Percentiles rank a stretch among this genome's conserved stretches.
Conservation (phyloP, 1,140 invertebrate species). For the Zaprionus africanus region DNA sequence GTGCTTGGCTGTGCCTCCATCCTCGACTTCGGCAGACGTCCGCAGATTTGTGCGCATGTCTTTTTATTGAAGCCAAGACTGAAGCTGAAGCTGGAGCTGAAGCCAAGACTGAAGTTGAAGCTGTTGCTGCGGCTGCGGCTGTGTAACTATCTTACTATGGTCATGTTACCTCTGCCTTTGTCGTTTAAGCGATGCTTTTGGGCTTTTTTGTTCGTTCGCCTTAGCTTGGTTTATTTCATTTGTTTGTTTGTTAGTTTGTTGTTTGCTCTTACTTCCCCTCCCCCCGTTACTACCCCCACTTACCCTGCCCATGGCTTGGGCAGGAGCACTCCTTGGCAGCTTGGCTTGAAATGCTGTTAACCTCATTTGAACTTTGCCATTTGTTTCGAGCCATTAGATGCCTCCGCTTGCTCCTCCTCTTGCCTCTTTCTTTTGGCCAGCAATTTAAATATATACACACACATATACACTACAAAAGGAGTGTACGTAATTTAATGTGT, state of each 20-base stretch:
- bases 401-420: slow-evolving; percentile 24
- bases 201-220: slow-evolving; percentile 42
- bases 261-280: background rate
- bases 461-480: background rate
- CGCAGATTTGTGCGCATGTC: slow-evolving; percentile 79
- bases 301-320: slow-evolving; percentile 8
- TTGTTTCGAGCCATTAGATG: slow-evolving; percentile 80
- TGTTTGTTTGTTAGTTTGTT: slow-evolving; percentile 55
- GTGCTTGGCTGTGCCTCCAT: slow-evolving; percentile 31
- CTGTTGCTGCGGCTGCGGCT: slow-evolving; percentile 29
- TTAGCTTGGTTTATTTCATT: slow-evolving; percentile 45
- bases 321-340: slow-evolving; percentile 55
- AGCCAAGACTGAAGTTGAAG: slow-evolving; percentile 34
- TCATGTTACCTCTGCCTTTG: slow-evolving; percentile 74
- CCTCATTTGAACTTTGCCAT: slow-evolving; percentile 82
- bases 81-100: slow-evolving; percentile 29
- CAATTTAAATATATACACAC: slow-evolving; percentile 65
- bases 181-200: slow-evolving; percentile 81
- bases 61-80: slow-evolving; percentile 71
- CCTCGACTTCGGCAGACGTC: slow-evolving; percentile 41
- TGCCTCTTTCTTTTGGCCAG: slow-evolving; percentile 63
- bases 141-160: slow-evolving; percentile 61
- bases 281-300: slow-evolving; percentile 52
- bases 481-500: slow-evolving; percentile 5
- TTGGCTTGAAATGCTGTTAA: slow-evolving; percentile 79